Evolutionary conservation across 2,113 vertebrate genomes (phyloP).

Genomic region (Aegotheles bennettii): DNA sequence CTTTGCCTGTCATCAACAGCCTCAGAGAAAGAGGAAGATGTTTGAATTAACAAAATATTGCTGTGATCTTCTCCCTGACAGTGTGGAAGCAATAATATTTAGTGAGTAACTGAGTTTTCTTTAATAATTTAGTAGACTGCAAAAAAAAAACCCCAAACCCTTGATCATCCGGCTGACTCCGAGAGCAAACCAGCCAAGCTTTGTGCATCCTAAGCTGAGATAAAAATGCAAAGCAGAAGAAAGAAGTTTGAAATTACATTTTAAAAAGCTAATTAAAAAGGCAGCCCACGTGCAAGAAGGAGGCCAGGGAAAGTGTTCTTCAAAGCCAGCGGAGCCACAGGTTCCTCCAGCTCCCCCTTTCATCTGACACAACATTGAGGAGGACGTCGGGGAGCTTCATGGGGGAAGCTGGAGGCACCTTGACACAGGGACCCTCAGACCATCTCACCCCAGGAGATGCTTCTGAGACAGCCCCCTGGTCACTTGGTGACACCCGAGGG

Average conservation of each 20-base stretch:
- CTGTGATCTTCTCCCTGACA: slow-evolving; percentile 55
- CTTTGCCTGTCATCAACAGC: slow-evolving; percentile 19
- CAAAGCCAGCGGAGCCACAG: neutral
- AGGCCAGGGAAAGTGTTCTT: neutral
- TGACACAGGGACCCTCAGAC: too few relatives aligned
- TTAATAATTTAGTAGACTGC: slow-evolving; percentile 51
- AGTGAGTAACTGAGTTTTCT: neutral
- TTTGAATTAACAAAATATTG: slow-evolving; percentile 61
- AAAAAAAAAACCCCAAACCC: too few relatives aligned
- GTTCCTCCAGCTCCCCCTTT: neutral
- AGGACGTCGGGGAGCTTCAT: rapidly evolving
- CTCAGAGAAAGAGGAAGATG: slow-evolving; percentile 11
- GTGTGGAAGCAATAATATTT: slow-evolving; percentile 27
- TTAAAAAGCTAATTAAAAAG: neutral
- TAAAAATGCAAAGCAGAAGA: slow-evolving; percentile 13
- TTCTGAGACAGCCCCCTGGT: neutral
- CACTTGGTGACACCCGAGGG: rapidly evolving
- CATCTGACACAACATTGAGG: neutral
- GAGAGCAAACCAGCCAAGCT: slow-evolving; percentile 30
- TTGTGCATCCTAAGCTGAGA: slow-evolving; percentile 34
- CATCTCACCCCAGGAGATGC: rapidly evolving
- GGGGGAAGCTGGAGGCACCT: rapidly evolving
- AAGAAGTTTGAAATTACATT: neutral
- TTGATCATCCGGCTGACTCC: slow-evolving; percentile 28
- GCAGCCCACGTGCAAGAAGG: neutral